phyloP scores from a whole-genome alignment of 2,797 vertebrate genomes.

The Trichosurus vulpecula region DNA sequence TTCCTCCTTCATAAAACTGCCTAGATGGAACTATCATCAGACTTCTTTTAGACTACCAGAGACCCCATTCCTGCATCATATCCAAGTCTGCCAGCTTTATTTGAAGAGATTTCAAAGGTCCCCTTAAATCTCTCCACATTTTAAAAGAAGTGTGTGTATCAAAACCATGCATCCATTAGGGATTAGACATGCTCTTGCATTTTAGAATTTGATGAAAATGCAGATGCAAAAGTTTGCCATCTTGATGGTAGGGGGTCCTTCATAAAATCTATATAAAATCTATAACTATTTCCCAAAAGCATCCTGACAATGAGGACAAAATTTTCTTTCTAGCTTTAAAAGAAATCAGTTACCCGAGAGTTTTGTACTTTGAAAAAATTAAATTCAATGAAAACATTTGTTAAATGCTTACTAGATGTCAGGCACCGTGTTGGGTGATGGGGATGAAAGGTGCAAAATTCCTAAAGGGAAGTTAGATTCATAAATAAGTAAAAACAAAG shows the following conservation, averaged over 20 bases:
- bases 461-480: not conserved
- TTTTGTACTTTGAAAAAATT: not conserved
- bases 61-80: not conserved
- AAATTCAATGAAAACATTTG: not conserved
- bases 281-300: conserved; percentile 17
- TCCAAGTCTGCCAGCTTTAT: not conserved
- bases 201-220: not conserved
- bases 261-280: not conserved
- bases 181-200: not conserved
- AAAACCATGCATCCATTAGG: not conserved
- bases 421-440: not conserved
- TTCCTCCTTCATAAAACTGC: conserved; percentile 32
- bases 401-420: not conserved
- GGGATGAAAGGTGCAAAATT: not conserved
- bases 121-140: not conserved
- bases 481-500: not conserved
- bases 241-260: not conserved
- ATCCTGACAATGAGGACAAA: not conserved
- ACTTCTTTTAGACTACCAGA: not conserved
- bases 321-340: conserved; percentile 41
- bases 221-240: not conserved
- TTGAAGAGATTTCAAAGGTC: not conserved
- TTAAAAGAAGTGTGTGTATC: not conserved
- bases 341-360: conserved; percentile 1
- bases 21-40: not conserved